Evolutionary conservation across 2,888 invertebrate species (phyloP).

Genomic region (Lacanobia oleracea): DNA sequence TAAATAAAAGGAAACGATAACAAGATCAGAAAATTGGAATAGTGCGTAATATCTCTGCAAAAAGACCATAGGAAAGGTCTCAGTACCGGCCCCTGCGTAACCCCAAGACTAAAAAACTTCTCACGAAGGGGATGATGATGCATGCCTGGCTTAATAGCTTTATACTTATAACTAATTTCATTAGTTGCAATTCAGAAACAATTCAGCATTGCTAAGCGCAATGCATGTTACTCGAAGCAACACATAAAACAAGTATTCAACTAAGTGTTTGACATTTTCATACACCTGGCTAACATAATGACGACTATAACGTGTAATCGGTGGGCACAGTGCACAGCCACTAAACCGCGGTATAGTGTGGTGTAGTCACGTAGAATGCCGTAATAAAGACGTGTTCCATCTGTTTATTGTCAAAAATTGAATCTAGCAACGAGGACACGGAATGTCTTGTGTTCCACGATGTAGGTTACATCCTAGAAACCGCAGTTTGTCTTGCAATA

Average conservation of each 20-base stretch:
- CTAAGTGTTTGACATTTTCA: conserved; percentile 15
- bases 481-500: conserved; percentile 45
- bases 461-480: conserved; percentile 52
- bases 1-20: background rate
- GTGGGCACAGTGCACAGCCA: background rate
- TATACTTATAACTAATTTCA: background rate
- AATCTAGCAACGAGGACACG: conserved; percentile 43
- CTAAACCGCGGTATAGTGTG: conserved; percentile 5
- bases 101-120: background rate
- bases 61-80: background rate
- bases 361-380: conserved; percentile 44
- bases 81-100: conserved; percentile 1
- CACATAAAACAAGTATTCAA: background rate
- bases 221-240: background rate
- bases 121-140: background rate
- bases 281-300: conserved; percentile 5
- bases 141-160: background rate
- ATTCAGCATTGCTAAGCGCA: background rate
- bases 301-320: conserved; percentile 19
- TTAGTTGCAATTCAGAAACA: background rate
- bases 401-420: conserved; percentile 51
- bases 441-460: conserved; percentile 28
- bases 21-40: no score
- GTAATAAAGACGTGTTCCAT: conserved; percentile 54
- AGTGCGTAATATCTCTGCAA: background rate